Conservation (phyloP, 2,113 vertebrate genomes). For the Psephotus haematonotus region DNA sequence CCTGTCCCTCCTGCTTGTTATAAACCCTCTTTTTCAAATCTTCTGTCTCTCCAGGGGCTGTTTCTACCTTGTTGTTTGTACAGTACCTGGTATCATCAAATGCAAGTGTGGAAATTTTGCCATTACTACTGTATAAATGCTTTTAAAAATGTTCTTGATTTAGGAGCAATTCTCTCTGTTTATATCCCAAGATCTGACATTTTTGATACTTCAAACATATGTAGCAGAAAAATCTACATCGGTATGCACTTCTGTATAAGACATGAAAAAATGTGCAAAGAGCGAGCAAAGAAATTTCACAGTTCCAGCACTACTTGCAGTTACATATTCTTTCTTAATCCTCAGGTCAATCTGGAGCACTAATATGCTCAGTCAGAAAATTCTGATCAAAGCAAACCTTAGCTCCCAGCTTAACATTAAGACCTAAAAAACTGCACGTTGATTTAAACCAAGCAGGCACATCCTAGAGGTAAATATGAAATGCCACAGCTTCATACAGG, state of each 20-base stretch:
- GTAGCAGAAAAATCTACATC: not conserved
- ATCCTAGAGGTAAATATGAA: not conserved
- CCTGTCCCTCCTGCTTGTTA: not conserved
- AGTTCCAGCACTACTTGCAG: not conserved
- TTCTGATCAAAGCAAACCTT: not conserved
- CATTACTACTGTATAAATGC: not conserved
- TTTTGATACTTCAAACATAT: not conserved
- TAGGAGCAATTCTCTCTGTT: not conserved
- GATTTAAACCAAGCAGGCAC: conserved; percentile 19
- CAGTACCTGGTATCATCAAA: not conserved
- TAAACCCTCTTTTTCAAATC: not conserved
- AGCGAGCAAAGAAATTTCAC: not conserved
- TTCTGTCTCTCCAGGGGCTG: not conserved
- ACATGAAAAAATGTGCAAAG: not conserved
- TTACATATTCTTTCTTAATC: not conserved
- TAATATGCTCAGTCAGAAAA: not conserved
- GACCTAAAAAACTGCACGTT: not conserved
- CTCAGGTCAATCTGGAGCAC: not conserved
- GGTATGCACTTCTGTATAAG: not conserved
- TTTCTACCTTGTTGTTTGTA: not conserved
- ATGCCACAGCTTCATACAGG: not conserved
- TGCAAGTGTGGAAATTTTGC: not conserved
- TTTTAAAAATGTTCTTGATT: not conserved
- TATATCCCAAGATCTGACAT: not conserved
- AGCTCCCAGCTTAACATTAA: not conserved